phyloP scores from a whole-genome alignment of 2,888 invertebrate species.

The Zhengitettix transpicula region DNA sequence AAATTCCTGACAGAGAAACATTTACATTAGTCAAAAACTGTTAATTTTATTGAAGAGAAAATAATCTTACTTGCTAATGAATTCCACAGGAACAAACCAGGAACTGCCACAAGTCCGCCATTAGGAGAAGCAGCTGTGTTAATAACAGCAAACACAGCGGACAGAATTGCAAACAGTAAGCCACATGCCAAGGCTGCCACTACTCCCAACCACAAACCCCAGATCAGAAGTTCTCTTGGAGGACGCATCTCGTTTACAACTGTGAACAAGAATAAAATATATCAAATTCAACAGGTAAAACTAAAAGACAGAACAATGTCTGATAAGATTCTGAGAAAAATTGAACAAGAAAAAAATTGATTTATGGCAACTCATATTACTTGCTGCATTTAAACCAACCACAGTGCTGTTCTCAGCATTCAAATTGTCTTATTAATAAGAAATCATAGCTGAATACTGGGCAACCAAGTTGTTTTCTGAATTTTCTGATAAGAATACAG shows the following conservation, averaged over 20 bases:
- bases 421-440: no score
- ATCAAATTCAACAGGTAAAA: no score
- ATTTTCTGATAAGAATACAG: no score
- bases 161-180: conserved; percentile 43
- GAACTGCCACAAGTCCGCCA: conserved; percentile 44
- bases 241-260: conserved; percentile 42
- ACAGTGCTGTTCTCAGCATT: no score
- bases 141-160: conserved; percentile 58
- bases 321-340: no score
- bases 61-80: conserved; percentile 49
- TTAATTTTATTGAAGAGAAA: background rate
- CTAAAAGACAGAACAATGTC: no score
- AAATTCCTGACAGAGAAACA: no score
- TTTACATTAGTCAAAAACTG: background rate
- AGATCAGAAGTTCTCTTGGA: conserved; percentile 46
- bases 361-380: no score
- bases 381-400: no score
- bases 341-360: no score
- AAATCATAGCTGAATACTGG: no score
- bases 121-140: conserved; percentile 63
- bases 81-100: conserved; percentile 64
- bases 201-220: conserved; percentile 60
- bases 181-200: conserved; percentile 51
- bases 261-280: conserved; percentile 24
- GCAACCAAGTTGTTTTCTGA: no score